Conservation (phyloP, 2,113 vertebrate genomes). For the Talpa occidentalis region DNA sequence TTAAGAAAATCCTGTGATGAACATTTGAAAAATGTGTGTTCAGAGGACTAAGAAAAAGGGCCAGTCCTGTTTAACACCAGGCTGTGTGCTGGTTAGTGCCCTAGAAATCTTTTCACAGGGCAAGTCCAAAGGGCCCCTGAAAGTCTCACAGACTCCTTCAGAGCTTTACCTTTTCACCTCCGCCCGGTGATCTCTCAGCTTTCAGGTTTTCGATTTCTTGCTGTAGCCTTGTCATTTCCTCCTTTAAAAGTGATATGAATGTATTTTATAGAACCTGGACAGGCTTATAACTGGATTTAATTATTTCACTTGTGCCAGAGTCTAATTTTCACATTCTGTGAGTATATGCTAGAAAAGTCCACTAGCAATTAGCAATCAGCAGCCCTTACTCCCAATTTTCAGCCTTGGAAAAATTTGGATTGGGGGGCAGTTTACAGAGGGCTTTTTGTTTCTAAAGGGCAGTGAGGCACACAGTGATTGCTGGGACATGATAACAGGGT, state of each 20-base stretch:
- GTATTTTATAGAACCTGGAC: not conserved
- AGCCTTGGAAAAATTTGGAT: not conserved
- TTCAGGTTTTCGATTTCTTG: constrained; percentile 92
- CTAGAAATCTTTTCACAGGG: not conserved
- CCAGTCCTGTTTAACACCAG: not conserved
- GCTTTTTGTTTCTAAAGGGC: not conserved
- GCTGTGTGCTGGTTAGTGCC: not conserved
- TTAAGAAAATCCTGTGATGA: not conserved
- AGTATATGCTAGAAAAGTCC: not conserved
- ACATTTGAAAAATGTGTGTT: not conserved
- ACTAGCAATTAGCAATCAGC: not conserved
- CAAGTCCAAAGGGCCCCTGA: no score
- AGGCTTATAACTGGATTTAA: not conserved
- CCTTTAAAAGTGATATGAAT: constrained; percentile 84
- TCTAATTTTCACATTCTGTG: not conserved
- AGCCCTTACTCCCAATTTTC: not conserved
- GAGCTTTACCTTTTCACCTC: constrained; percentile 90
- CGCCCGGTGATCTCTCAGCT: constrained; percentile 84
- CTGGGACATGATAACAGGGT: not conserved
- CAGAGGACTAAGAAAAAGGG: not conserved
- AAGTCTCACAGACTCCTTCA: fast-evolving
- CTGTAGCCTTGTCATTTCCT: constrained; percentile 96
- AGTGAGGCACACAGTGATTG: not conserved
- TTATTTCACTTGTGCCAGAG: not conserved
- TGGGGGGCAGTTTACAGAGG: not conserved